Conservation (phyloP, 2,888 invertebrate genomes). For the Aquatica leii region DNA sequence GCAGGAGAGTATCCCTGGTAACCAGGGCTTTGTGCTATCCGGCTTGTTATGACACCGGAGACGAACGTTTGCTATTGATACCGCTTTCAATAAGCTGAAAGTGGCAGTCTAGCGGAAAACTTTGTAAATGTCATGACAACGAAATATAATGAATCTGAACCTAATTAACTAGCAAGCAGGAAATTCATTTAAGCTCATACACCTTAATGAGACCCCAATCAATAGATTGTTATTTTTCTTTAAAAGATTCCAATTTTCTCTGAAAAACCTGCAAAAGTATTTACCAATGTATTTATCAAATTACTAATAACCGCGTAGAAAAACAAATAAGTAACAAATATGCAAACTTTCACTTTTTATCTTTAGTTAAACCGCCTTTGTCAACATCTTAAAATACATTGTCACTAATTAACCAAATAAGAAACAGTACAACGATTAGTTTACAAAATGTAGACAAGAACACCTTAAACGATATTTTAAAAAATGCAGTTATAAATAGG, state of each 20-base stretch:
- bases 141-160: constrained; percentile 54
- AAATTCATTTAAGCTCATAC: constrained; percentile 41
- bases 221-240: neutral
- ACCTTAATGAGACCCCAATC: constrained; percentile 23
- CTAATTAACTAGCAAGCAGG: constrained; percentile 53
- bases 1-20: constrained; percentile 36
- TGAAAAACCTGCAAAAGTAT: too few species aligned
- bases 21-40: constrained; percentile 36
- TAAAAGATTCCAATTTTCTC: neutral
- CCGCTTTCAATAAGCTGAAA: constrained; percentile 50
- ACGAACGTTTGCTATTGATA: constrained; percentile 43
- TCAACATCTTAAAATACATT: too few species aligned
- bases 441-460: too few species aligned
- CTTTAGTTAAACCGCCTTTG: too few species aligned
- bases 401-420: too few species aligned
- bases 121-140: constrained; percentile 56
- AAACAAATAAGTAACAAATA: too few species aligned
- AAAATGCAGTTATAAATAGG: too few species aligned
- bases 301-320: too few species aligned
- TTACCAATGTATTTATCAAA: too few species aligned
- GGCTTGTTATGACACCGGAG: constrained; percentile 39
- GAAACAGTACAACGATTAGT: too few species aligned
- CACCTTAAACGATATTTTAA: too few species aligned
- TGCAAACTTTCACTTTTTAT: too few species aligned
- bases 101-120: constrained; percentile 53